Evolutionary conservation across 2,797 vertebrate species (phyloP).

Genomic region (Acrossocheilus wenchowensis): DNA sequence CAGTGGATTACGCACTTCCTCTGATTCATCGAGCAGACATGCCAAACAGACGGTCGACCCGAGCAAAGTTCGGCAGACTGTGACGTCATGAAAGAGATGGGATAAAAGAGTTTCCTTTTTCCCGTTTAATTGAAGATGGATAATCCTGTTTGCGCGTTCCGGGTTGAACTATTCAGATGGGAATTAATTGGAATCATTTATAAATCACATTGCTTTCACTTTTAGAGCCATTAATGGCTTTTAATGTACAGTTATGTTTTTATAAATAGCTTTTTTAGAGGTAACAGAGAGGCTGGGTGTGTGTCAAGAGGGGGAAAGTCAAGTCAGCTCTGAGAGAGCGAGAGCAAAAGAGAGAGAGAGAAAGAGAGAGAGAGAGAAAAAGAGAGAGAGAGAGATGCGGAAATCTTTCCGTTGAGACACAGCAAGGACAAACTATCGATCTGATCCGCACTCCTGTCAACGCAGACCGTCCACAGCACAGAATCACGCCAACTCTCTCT

Average conservation of each 20-base stretch:
- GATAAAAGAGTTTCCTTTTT: slow-evolving; percentile 23
- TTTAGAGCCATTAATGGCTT: background rate
- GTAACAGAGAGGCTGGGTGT: slow-evolving; percentile 4
- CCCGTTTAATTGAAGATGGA: slow-evolving; percentile 33
- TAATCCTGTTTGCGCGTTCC: slow-evolving; percentile 9
- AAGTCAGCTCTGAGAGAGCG: slow-evolving; percentile 36
- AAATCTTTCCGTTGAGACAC: slow-evolving; percentile 67
- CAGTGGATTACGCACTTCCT: slow-evolving; percentile 44
- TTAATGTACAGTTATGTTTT: background rate
- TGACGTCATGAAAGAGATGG: slow-evolving; percentile 16
- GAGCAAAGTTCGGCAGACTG: slow-evolving; percentile 25
- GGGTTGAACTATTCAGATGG: background rate
- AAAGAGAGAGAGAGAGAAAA: slow-evolving; percentile 54
- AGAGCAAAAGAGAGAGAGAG: slow-evolving; percentile 51
- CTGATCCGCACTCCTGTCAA: slow-evolving; percentile 61
- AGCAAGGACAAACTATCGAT: slow-evolving; percentile 76
- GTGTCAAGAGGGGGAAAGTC: slow-evolving; percentile 26
- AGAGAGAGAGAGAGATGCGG: slow-evolving; percentile 64
- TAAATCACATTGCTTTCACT: background rate
- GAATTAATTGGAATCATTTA: slow-evolving; percentile 42
- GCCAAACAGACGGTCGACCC: background rate
- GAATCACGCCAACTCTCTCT: slow-evolving; percentile 64
- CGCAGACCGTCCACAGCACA: slow-evolving; percentile 60
- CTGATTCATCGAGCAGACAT: slow-evolving; percentile 26
- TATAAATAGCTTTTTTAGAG: slow-evolving; percentile 13